Evolutionary conservation across 2,797 vertebrate species (phyloP).

Genomic region (Anguilla obscura): DNA sequence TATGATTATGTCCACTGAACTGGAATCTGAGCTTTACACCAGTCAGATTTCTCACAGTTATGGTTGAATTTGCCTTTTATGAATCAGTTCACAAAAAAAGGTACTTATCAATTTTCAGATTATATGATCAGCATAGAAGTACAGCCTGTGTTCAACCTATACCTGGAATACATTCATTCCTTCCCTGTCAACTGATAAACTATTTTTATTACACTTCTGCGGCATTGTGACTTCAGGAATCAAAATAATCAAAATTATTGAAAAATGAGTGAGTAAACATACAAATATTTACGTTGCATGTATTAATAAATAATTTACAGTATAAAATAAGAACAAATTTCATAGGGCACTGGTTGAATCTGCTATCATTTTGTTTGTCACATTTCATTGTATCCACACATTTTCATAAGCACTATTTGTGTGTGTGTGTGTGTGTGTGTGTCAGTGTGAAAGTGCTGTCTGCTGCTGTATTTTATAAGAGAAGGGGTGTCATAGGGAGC

Average conservation of each 20-base stretch:
- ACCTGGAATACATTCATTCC: background rate
- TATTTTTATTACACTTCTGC: background rate
- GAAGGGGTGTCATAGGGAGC: background rate
- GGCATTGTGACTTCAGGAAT: background rate
- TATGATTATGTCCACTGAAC: background rate
- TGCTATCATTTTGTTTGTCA: background rate
- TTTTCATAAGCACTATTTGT: slow-evolving; percentile 6
- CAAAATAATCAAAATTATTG: background rate
- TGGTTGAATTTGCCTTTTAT: background rate
- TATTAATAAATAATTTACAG: background rate
- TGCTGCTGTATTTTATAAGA: background rate
- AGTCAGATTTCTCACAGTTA: background rate
- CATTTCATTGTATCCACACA: background rate
- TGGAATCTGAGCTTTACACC: background rate
- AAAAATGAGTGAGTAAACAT: background rate
- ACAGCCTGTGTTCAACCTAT: background rate
- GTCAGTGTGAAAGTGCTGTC: background rate
- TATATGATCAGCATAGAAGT: background rate
- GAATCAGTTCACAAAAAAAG: background rate
- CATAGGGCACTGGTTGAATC: background rate
- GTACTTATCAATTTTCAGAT: background rate
- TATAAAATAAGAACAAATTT: background rate
- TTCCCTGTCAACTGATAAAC: background rate
- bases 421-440: background rate
- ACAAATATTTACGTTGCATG: background rate